phyloP scores from a whole-genome alignment of 2,797 vertebrate species.

The Platalea minor region DNA sequence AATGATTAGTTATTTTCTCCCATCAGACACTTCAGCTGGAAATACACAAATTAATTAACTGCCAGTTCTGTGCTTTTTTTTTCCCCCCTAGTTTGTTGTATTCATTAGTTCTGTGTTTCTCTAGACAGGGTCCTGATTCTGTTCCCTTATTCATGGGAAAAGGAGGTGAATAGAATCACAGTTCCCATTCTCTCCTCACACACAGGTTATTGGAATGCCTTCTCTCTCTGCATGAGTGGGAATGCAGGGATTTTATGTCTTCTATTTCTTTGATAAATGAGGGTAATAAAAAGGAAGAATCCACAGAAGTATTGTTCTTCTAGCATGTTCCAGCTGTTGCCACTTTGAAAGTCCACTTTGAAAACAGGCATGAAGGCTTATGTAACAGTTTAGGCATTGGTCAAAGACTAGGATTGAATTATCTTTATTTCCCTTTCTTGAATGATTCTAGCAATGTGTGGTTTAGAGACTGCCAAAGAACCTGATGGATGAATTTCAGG shows the following conservation, averaged over 20 bases:
- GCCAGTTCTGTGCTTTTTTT: background rate
- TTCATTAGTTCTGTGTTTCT: background rate
- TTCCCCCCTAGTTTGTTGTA: background rate
- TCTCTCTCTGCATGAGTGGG: background rate
- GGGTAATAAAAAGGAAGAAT: background rate
- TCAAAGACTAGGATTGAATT: background rate
- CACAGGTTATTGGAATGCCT: background rate
- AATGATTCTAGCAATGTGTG: background rate
- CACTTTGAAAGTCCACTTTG: background rate
- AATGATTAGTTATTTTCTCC: constrained; percentile 50
- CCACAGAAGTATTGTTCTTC: background rate
- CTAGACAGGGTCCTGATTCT: background rate
- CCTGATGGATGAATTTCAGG: background rate
- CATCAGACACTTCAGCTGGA: constrained; percentile 18
- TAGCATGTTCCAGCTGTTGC: background rate
- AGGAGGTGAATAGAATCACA: background rate
- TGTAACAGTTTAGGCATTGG: background rate
- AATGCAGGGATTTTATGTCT: background rate
- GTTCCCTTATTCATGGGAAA: background rate
- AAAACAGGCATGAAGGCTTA: background rate
- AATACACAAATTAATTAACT: constrained; percentile 36
- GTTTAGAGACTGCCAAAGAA: background rate
- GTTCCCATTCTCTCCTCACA: background rate
- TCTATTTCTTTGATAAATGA: background rate
- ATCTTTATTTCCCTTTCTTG: background rate